Evolutionary conservation across 2,113 vertebrate species (phyloP).

Genomic region (Neogale vison): DNA sequence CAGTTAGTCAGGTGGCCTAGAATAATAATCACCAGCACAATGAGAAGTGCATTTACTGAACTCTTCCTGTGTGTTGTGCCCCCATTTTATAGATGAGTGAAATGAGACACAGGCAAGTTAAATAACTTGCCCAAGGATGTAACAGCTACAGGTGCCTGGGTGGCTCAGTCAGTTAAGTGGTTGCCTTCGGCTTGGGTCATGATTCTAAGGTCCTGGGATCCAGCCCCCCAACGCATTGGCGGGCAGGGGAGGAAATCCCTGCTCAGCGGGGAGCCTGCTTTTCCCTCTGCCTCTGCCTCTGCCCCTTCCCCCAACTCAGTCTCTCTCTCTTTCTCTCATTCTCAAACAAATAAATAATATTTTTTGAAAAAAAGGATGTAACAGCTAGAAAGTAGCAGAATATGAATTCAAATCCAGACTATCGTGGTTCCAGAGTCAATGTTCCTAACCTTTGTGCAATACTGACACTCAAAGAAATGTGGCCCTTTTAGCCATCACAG

Average conservation of each 20-base stretch:
- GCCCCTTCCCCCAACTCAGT: too few relatives aligned
- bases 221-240: too few relatives aligned
- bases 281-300: too few relatives aligned
- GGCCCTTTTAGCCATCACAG: neutral
- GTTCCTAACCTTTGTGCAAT: neutral
- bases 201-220: too few relatives aligned
- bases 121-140: neutral
- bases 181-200: too few relatives aligned
- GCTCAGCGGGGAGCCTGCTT: too few relatives aligned
- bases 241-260: too few relatives aligned
- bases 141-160: neutral
- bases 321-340: too few relatives aligned
- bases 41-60: neutral
- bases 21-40: neutral
- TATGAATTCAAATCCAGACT: neutral
- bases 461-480: neutral
- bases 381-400: neutral
- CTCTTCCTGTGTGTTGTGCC: neutral
- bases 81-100: slow-evolving; percentile 30
- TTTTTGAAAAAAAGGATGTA: neutral
- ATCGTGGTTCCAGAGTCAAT: neutral
- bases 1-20: neutral
- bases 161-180: too few relatives aligned
- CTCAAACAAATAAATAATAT: too few relatives aligned
- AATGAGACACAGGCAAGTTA: neutral